Percentiles rank a stretch among this genome's conserved stretches.
Evolutionary conservation across 2,888 invertebrate genomes (phyloP).

Genomic region (Halictus ligatus): DNA sequence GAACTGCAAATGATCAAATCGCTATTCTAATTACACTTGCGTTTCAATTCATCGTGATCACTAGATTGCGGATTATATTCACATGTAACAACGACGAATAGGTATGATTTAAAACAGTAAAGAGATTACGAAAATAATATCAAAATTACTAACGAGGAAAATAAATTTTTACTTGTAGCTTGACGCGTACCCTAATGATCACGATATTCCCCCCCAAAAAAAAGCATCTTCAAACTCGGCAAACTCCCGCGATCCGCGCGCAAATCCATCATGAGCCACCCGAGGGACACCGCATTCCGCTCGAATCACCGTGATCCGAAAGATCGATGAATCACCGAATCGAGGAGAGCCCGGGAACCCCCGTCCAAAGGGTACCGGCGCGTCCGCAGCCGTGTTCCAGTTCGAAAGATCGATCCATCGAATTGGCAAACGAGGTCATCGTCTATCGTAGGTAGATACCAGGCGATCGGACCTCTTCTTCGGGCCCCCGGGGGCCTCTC

Average conservation of each 20-base stretch:
- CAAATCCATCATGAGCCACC: slow-evolving; percentile 1
- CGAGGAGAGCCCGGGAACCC: not conserved
- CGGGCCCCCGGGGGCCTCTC: slow-evolving; percentile 18
- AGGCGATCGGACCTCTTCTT: not conserved
- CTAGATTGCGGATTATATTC: too few relatives aligned
- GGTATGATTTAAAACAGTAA: too few relatives aligned
- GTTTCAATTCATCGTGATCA: too few relatives aligned
- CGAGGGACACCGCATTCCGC: slow-evolving; percentile 1
- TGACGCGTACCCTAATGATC: too few relatives aligned
- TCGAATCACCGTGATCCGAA: not conserved
- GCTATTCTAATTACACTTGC: too few relatives aligned
- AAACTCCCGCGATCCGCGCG: not conserved
- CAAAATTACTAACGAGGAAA: too few relatives aligned
- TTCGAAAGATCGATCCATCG: slow-evolving; percentile 20
- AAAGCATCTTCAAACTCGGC: not conserved
- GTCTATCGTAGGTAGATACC: slow-evolving; percentile 25
- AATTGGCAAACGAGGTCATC: slow-evolving; percentile 63
- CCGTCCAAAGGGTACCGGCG: not conserved
- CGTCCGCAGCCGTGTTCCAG: not conserved
- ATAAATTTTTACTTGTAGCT: too few relatives aligned
- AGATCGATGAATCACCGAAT: slow-evolving; percentile 9
- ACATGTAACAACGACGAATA: too few relatives aligned
- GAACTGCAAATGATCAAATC: too few relatives aligned
- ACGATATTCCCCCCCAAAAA: too few relatives aligned
- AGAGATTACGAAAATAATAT: too few relatives aligned